Conservation (phyloP, 2,888 invertebrate species). For the Listrodromus nycthemerus region DNA sequence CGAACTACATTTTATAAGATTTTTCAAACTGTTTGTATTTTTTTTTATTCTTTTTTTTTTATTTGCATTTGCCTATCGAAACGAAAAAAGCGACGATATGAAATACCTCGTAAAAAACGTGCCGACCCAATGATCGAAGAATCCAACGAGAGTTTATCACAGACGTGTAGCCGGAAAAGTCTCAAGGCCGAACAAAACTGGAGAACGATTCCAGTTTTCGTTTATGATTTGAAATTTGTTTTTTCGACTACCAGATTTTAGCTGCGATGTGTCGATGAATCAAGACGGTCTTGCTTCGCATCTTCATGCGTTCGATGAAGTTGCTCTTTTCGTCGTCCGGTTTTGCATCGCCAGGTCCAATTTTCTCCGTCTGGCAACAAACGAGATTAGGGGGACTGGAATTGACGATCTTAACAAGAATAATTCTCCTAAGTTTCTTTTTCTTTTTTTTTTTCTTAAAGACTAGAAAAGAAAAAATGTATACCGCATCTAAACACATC, state of each 20-base stretch:
- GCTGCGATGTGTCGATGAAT: constrained; percentile 81
- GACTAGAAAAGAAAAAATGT: background rate
- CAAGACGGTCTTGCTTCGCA: constrained; percentile 81
- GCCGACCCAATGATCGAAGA: constrained; percentile 1
- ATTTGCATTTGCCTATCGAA: background rate
- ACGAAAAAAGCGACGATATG: background rate
- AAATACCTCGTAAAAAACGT: background rate
- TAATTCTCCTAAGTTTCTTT: constrained; percentile 6
- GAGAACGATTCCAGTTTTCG: background rate
- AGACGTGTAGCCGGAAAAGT: constrained; percentile 13
- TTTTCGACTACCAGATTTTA: constrained; percentile 77
- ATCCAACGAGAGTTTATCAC: constrained; percentile 31
- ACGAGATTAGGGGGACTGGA: constrained; percentile 73
- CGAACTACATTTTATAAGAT: background rate
- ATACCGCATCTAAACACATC: background rate
- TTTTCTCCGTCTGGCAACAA: constrained; percentile 80
- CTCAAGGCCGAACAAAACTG: background rate
- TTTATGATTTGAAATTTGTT: background rate
- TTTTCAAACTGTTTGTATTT: background rate
- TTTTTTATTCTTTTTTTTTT: background rate
- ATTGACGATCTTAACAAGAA: constrained; percentile 11
- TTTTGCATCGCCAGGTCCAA: constrained; percentile 73
- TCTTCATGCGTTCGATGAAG: constrained; percentile 82
- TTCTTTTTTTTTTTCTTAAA: constrained; percentile 21
- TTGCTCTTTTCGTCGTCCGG: constrained; percentile 78